These are phyloP conservation scores for Malaclemys terrapin DNA, from an alignment of 2,113 vertebrate genomes.

Conservation along the genomic window DNA sequence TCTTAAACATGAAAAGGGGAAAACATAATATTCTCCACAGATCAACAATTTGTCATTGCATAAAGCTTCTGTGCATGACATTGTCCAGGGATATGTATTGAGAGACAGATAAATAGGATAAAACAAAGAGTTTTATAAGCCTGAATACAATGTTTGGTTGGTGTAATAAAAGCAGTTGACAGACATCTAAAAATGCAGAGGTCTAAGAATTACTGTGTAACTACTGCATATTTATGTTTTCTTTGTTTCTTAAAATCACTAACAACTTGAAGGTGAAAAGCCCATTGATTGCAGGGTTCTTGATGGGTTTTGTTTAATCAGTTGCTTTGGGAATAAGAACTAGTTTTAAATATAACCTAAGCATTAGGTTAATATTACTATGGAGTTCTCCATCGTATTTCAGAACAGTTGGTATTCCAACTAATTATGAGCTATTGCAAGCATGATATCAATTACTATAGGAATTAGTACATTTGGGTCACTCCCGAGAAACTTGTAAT, in stretches of 20 bases:
- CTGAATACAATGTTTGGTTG: not conserved
- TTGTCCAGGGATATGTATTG: not conserved
- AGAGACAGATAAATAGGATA: not conserved
- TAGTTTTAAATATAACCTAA: conserved; percentile 34
- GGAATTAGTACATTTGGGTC: not conserved
- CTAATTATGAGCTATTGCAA: conserved; percentile 34
- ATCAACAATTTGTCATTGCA: not conserved
- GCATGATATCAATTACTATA: conserved; percentile 28
- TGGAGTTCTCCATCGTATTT: conserved; percentile 24
- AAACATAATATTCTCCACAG: accelerated
- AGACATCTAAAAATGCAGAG: conserved; percentile 10
- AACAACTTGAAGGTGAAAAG: conserved; percentile 35
- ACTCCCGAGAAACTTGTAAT: not conserved
- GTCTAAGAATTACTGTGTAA: not conserved
- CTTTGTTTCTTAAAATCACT: conserved; percentile 16
- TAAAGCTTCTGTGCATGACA: not conserved
- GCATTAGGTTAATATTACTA: conserved; percentile 21
- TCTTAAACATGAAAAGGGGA: not conserved
- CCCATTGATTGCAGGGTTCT: not conserved
- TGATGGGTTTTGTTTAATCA: not conserved
- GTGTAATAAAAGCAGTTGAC: not conserved
- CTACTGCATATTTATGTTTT: not conserved
- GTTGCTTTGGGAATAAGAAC: conserved; percentile 38
- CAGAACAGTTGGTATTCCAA: conserved; percentile 15
- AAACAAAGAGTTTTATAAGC: not conserved